Conservation (phyloP, 2,113 vertebrate species). For the Sminthopsis crassicaudata region DNA sequence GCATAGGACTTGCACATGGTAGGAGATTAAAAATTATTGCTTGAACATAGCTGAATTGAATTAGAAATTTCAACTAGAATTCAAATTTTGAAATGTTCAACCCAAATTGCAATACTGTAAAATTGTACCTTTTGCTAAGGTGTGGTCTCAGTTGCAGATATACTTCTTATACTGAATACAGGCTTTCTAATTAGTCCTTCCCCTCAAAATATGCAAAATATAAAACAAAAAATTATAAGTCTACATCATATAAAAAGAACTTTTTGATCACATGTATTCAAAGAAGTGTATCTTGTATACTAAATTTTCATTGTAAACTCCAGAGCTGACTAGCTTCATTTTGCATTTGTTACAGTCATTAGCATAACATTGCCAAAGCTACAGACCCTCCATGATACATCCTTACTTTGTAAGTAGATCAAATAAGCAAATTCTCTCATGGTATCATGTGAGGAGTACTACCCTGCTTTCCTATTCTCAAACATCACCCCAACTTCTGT, state of each 20-base stretch:
- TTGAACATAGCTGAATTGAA: not conserved
- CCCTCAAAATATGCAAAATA: not conserved
- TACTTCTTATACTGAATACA: not conserved
- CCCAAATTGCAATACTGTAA: not conserved
- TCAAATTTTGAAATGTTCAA: conserved; percentile 31
- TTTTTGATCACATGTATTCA: not conserved
- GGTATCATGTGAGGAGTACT: not conserved
- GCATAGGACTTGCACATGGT: not conserved
- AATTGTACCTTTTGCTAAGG: not conserved
- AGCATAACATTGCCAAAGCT: not conserved
- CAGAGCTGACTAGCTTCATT: not conserved
- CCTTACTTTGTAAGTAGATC: not conserved
- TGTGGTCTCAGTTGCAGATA: not conserved
- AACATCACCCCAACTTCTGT: not conserved
- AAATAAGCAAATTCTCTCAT: not conserved
- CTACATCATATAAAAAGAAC: not conserved
- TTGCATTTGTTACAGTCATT: not conserved
- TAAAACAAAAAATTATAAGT: not conserved
- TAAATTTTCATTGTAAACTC: conserved; percentile 7
- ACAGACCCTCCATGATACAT: not conserved
- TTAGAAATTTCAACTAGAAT: conserved; percentile 21
- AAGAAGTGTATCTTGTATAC: not conserved
- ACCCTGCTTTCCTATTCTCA: not conserved
- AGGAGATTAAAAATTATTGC: not conserved
- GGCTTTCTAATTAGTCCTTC: not conserved